phyloP scores from a whole-genome alignment of 2,888 invertebrate species.

The Athrips mouffetella region DNA sequence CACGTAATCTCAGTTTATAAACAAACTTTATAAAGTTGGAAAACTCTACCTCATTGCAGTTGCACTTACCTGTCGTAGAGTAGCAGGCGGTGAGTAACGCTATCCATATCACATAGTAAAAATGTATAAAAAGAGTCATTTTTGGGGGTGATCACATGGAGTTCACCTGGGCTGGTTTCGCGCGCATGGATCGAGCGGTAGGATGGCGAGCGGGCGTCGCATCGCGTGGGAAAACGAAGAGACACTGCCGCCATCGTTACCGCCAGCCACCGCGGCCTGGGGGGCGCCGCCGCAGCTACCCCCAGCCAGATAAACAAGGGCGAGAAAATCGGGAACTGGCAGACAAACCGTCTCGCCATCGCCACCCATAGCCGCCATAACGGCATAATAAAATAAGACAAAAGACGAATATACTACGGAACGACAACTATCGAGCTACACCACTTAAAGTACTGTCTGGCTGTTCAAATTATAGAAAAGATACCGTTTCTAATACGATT shows the following conservation, averaged over 20 bases:
- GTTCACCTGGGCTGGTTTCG: constrained; percentile 57
- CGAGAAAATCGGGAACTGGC: constrained; percentile 66
- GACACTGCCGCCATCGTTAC: constrained; percentile 62
- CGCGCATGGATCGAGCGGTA: constrained; percentile 41
- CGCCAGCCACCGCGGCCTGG: constrained; percentile 41
- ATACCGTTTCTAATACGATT: not conserved
- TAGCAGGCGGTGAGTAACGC: constrained; percentile 60
- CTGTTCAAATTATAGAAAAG: not conserved
- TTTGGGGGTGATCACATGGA: constrained; percentile 26
- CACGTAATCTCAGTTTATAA: constrained; percentile 34
- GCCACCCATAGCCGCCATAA: constrained; percentile 52
- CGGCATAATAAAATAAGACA: constrained; percentile 69
- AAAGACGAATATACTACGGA: constrained; percentile 55
- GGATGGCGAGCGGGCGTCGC: constrained; percentile 59
- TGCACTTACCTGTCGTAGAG: constrained; percentile 67
- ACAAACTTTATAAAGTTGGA: constrained; percentile 50
- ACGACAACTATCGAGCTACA: constrained; percentile 15
- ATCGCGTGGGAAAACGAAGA: constrained; percentile 57
- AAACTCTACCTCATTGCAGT: constrained; percentile 59
- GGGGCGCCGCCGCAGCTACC: constrained; percentile 45
- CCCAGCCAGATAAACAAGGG: constrained; percentile 68
- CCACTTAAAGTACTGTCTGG: not conserved
- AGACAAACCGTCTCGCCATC: constrained; percentile 76
- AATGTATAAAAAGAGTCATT: constrained; percentile 76
- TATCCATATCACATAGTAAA: constrained; percentile 71